Conservation (phyloP, 2,113 vertebrate genomes). For the Caloenas nicobarica region DNA sequence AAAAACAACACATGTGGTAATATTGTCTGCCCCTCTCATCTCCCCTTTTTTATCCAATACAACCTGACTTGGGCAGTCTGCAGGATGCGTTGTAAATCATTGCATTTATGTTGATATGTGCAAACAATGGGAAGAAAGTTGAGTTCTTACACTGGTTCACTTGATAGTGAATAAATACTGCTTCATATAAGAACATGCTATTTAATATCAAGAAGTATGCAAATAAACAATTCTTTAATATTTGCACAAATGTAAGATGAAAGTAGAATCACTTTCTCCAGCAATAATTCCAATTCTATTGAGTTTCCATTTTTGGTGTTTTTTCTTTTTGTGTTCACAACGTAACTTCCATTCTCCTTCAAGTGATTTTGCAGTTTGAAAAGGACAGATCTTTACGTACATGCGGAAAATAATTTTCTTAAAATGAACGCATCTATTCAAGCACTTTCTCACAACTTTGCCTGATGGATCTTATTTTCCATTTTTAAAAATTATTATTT, state of each 20-base stretch:
- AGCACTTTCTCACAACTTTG: not conserved
- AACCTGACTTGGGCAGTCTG: not conserved
- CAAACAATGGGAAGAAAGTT: not conserved
- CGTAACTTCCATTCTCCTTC: not conserved
- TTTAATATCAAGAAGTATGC: not conserved
- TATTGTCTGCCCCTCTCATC: not conserved
- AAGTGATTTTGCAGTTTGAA: not conserved
- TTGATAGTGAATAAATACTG: not conserved
- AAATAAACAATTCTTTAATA: not conserved
- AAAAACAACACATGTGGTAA: not conserved
- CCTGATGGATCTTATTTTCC: not conserved
- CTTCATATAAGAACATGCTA: not conserved
- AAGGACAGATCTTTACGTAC: not conserved
- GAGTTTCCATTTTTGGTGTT: not conserved
- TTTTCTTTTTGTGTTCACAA: not conserved
- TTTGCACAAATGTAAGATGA: not conserved
- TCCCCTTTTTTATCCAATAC: not conserved
- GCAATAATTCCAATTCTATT: not conserved
- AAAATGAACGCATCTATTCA: slow-evolving; percentile 18
- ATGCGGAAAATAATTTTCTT: slow-evolving; percentile 15
- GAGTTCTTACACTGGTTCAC: not conserved
- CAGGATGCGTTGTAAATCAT: not conserved
- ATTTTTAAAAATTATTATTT: not conserved
- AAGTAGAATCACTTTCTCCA: not conserved
- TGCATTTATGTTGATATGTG: not conserved